phyloP scores from a whole-genome alignment of 2,113 vertebrate species.

The Crotalus tigris region DNA sequence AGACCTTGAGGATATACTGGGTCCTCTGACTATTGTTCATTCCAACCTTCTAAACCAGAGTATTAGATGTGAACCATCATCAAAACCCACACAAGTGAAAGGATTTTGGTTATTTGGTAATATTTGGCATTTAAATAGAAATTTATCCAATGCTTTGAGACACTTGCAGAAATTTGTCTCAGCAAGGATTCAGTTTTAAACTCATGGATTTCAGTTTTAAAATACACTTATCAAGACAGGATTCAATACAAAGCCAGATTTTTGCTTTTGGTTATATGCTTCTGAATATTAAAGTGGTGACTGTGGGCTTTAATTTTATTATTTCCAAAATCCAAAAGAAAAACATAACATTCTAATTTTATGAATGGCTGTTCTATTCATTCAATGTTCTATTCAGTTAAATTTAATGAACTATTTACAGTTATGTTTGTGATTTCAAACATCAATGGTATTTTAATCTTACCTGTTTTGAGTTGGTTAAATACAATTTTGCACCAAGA shows the following conservation, averaged over 20 bases:
- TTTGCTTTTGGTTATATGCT: neutral
- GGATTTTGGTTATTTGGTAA: neutral
- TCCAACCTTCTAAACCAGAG: neutral
- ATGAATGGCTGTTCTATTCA: neutral
- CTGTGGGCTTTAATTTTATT: neutral
- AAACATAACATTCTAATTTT: neutral
- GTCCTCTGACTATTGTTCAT: neutral
- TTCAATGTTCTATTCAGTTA: neutral
- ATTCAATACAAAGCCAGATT: neutral
- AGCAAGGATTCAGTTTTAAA: neutral
- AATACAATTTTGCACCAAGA: constrained; percentile 90
- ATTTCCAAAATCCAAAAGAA: neutral
- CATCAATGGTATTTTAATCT: constrained; percentile 13
- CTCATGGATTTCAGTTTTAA: neutral
- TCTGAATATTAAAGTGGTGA: neutral
- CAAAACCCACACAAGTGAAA: neutral
- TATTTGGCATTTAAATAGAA: neutral
- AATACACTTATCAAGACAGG: neutral
- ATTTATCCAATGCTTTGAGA: neutral
- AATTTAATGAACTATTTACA: neutral
- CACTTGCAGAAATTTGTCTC: neutral
- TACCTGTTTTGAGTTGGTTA: constrained; percentile 98
- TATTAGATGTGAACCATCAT: neutral
- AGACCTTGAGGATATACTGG: neutral
- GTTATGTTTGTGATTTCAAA: neutral